Conservation (phyloP, 2,113 vertebrate genomes). For the Rhodinocichla rosea region DNA sequence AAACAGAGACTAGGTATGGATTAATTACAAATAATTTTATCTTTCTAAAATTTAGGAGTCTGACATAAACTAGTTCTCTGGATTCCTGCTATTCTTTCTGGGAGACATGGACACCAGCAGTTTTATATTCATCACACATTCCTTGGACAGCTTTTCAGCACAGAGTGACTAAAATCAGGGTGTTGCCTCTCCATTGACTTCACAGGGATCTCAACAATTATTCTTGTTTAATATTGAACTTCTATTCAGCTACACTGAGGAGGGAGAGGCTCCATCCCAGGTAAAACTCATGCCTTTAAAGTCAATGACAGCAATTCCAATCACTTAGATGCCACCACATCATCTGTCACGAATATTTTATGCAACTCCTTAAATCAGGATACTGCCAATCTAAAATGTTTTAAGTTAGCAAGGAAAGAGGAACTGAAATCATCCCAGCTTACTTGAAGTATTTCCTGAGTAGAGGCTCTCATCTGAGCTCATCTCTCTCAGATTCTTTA, state of each 20-base stretch:
- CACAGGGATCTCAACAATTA: not conserved
- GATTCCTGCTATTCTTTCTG: not conserved
- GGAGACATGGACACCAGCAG: not conserved
- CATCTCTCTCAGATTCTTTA: not conserved
- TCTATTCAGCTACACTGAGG: not conserved
- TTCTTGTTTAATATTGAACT: not conserved
- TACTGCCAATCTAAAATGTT: not conserved
- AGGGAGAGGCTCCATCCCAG: not conserved
- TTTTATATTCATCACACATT: not conserved
- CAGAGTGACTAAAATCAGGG: not conserved
- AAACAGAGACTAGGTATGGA: not conserved
- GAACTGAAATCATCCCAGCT: not conserved
- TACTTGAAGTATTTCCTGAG: not conserved
- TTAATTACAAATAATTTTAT: not conserved
- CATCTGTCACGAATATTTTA: not conserved
- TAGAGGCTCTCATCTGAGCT: not conserved
- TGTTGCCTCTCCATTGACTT: not conserved
- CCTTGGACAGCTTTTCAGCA: not conserved
- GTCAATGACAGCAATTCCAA: not conserved
- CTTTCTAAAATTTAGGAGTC: not conserved
- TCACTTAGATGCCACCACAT: not conserved
- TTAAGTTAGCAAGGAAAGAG: not conserved
- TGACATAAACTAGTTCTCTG: not conserved
- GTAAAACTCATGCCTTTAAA: not conserved
- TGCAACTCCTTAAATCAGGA: not conserved